These are phyloP conservation scores for Brenthis daphne DNA, from an alignment of 2,888 invertebrate species.

Conservation along the genomic window DNA sequence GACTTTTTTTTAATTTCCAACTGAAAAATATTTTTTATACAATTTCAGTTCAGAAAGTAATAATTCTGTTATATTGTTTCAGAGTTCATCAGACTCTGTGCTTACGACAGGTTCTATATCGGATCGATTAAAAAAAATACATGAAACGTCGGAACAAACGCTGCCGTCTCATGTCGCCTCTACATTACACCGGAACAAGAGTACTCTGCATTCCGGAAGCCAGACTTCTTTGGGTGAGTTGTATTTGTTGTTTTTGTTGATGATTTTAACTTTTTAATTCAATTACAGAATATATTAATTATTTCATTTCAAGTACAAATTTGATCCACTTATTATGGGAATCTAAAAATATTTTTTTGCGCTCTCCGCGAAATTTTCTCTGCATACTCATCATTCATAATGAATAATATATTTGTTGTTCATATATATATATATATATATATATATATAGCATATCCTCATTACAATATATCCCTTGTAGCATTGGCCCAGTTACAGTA, in stretches of 20 bases:
- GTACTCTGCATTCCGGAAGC: conserved; percentile 64
- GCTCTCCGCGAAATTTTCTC: no score
- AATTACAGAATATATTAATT: no score
- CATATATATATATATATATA: no score
- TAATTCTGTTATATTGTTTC: conserved; percentile 45
- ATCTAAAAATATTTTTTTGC: no score
- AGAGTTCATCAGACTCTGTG: conserved; percentile 84
- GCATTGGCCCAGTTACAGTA: neutral
- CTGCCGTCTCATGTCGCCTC: conserved; percentile 51
- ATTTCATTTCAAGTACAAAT: no score
- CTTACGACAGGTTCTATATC: conserved; percentile 71
- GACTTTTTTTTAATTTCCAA: no score
- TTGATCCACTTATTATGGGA: no score
- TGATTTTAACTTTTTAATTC: neutral
- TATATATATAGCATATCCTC: neutral
- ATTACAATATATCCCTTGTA: neutral
- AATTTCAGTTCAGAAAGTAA: neutral
- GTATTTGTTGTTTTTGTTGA: neutral
- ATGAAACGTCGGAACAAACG: conserved; percentile 56
- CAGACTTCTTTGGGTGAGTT: conserved; percentile 60
- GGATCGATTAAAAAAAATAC: conserved; percentile 84
- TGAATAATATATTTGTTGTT: no score
- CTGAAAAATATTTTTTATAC: neutral
- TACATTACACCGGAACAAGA: conserved; percentile 72
- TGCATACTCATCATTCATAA: no score